Base-by-base conservation (phyloP, 2,113 vertebrate species). In the Oncorhynchus gorbuscha region DNA sequence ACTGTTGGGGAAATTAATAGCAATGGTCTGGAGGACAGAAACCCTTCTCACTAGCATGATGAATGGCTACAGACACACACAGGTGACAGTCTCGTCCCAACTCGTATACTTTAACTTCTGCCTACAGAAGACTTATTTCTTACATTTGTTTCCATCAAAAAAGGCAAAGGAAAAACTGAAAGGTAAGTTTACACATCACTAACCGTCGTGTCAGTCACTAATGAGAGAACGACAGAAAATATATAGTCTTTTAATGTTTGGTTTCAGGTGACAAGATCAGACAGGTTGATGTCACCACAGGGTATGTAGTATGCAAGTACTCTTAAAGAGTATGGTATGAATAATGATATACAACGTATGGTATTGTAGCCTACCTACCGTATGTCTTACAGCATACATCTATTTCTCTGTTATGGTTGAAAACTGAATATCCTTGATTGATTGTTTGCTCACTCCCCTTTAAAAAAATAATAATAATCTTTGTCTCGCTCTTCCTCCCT, bases 71-170 rank as follows among this genome's bases (percentile, higher is more conserved):
- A 68, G 76, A 35, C 24, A 72, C 66, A 77, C 58, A n/a, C 12
- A 28, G 11, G 16, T 22, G 6, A 26, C 22, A 12, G 45, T 16
- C 69, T 35, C 24, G 69, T 62, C 79, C 65, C 65, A 39, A 76
- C 76, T 0, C 73, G 68, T 70, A 4, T 67, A 1, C 2, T 48
- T 24, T 4, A 39, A 1, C 16, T 11, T 32, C 16, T 58, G 74
- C 49, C 64, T 49, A 30, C 26, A 24, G 62, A 78, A 70, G 28
- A 16, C 71, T 32, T 78, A 30, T 73, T 72, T 28, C 59, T 45
- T 85, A 90, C 82, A 85, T 88, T 84, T 89, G 92, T 92, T 92
- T 92, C 84, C 89, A 81, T 79, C 65, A 83, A 55, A 69, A 69
- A 69, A 89, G 77, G 77, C 71, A 76, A 74, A 79, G 75, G 22